A percentile compares a stretch with the other conserved stretches of the same genome.
These are phyloP conservation scores for Psilopogon haemacephalus DNA, from an alignment of 2,113 vertebrate genomes.

Conservation along the genomic window DNA sequence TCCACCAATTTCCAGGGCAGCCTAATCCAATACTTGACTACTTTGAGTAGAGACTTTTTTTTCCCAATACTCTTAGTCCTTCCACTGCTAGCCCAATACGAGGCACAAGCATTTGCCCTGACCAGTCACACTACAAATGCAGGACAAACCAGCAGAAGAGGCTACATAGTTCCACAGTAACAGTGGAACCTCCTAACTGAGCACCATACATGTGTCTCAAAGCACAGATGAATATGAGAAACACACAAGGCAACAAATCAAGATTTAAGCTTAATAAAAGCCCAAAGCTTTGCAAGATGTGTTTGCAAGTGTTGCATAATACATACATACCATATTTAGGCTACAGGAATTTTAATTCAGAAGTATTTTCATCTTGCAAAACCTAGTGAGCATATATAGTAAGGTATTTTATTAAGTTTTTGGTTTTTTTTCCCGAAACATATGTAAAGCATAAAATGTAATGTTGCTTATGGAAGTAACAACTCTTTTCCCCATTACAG, in stretches of 20 bases:
- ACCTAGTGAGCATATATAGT: not conserved
- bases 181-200: not conserved
- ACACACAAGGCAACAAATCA: not conserved
- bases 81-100: not conserved
- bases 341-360: not conserved
- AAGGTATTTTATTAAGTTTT: not conserved
- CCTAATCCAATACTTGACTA: too few species aligned
- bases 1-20: too few species aligned
- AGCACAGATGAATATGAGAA: not conserved
- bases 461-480: not conserved
- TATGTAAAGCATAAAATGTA: not conserved
- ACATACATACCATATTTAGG: not conserved
- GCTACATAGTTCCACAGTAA: not conserved
- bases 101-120: not conserved
- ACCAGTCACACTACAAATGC: not conserved
- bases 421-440: not conserved
- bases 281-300: not conserved
- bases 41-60: too few species aligned
- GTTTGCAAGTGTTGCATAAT: not conserved
- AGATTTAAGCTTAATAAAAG: not conserved
- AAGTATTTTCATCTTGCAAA: not conserved
- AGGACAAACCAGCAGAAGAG: not conserved
- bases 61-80: not conserved
- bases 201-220: not conserved
- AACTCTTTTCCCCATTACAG: not conserved